A percentile compares a stretch with the other conserved stretches of the same genome.
Conservation (phyloP, 1,140 invertebrate species). For the Apis dorsata region DNA sequence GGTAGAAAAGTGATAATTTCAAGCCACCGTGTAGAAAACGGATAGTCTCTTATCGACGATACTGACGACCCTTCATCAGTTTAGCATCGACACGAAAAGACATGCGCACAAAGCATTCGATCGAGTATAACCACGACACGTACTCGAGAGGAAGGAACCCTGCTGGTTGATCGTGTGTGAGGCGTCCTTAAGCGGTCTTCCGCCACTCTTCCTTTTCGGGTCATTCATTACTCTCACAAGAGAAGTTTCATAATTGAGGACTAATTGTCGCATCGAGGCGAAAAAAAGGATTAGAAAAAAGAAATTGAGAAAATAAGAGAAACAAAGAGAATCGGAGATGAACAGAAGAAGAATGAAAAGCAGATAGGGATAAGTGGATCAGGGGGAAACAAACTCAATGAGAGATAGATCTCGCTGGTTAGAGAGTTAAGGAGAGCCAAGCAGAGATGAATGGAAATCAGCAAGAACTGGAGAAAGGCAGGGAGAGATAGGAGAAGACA, state of each 20-base stretch:
- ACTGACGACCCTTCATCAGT: slow-evolving; percentile 49
- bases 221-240: slow-evolving; percentile 58
- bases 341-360: not conserved
- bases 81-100: slow-evolving; percentile 55
- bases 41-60: slow-evolving; percentile 3
- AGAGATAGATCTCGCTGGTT: no score
- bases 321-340: not conserved
- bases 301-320: slow-evolving; percentile 6
- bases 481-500: not conserved
- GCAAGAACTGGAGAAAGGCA: not conserved
- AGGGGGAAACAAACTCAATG: no score
- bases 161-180: not conserved
- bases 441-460: not conserved
- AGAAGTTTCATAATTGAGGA: slow-evolving; percentile 66
- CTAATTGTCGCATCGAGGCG: slow-evolving; percentile 56
- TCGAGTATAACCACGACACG: slow-evolving; percentile 21
- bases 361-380: not conserved
- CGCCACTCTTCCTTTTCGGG: slow-evolving; percentile 58
- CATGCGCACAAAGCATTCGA: slow-evolving; percentile 52
- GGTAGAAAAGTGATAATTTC: not conserved
- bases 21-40: not conserved
- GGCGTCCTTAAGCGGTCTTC: slow-evolving; percentile 50
- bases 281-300: slow-evolving; percentile 42
- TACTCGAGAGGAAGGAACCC: slow-evolving; percentile 25
- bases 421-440: not conserved